Conservation (phyloP, 2,113 vertebrate species). For the Catharus minimus region DNA sequence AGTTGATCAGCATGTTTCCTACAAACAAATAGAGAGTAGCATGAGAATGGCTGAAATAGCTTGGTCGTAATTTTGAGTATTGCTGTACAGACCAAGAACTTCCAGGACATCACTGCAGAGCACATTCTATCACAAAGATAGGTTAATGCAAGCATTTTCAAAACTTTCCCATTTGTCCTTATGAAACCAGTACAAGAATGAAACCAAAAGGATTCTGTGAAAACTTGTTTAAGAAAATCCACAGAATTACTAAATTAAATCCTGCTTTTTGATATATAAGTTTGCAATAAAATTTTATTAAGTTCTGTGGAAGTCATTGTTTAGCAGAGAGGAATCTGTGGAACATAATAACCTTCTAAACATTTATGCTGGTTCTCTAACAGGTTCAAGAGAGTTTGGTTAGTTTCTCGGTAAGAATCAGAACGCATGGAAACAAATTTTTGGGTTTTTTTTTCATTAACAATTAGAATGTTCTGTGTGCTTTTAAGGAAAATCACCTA, state of each 20-base stretch:
- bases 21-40: too few relatives aligned
- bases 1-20: background rate
- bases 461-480: background rate
- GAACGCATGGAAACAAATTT: background rate
- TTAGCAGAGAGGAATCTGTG: background rate
- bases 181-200: background rate
- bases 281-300: background rate
- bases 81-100: background rate
- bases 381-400: background rate
- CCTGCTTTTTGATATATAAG: background rate
- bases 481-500: background rate
- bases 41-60: too few relatives aligned
- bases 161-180: background rate
- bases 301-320: background rate
- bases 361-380: background rate
- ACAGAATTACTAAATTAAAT: background rate
- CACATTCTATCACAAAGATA: background rate
- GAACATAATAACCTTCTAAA: background rate
- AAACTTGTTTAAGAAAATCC: background rate
- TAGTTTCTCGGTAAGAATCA: background rate
- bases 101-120: background rate
- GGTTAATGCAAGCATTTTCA: background rate
- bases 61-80: background rate
- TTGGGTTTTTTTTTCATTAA: background rate
- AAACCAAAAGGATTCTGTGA: background rate